Conservation (phyloP, 2,113 vertebrate genomes). For the Nyctibius bracteatus region DNA sequence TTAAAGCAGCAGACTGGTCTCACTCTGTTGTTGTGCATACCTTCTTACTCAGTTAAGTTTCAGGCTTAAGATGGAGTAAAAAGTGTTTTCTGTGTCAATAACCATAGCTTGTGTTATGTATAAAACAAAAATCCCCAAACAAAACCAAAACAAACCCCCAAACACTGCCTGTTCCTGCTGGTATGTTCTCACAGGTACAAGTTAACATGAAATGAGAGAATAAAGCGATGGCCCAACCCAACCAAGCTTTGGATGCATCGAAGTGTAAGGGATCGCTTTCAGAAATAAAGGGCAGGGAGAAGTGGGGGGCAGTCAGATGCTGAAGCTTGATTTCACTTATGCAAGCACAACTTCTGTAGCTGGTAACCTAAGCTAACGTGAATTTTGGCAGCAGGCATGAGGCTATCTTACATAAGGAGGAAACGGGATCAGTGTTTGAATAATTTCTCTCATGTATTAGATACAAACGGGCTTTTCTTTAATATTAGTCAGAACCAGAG, state of each 20-base stretch:
- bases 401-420: slow-evolving; percentile 12
- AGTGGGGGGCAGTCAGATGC: neutral
- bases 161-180: neutral
- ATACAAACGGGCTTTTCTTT: slow-evolving; percentile 57
- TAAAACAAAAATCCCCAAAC: neutral
- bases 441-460: slow-evolving; percentile 20
- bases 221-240: neutral
- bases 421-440: neutral
- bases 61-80: neutral
- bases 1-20: neutral
- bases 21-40: neutral
- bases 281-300: neutral
- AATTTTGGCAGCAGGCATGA: slow-evolving; percentile 12
- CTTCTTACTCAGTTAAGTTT: neutral
- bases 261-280: neutral
- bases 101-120: neutral
- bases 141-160: neutral
- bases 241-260: neutral
- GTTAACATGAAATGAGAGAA: neutral
- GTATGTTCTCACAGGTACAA: accelerated
- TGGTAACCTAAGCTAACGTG: neutral
- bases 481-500: neutral
- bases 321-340: slow-evolving; percentile 8
- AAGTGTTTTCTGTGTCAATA: neutral
- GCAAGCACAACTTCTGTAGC: neutral